Evolutionary conservation across 2,113 vertebrate species (phyloP).

Genomic region (Mohoua ochrocephala): DNA sequence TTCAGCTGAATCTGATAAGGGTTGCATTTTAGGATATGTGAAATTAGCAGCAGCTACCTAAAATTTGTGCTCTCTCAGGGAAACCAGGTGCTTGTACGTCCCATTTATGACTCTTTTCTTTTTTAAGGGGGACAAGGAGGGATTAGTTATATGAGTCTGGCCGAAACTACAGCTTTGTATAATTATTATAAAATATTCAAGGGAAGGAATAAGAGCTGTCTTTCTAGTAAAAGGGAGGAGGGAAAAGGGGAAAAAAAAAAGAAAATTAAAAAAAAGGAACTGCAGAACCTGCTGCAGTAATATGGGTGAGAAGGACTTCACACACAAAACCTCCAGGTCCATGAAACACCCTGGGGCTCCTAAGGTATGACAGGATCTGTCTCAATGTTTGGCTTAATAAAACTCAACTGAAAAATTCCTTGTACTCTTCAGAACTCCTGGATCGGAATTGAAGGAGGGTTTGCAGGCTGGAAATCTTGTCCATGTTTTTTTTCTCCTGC

Average conservation of each 20-base stretch:
- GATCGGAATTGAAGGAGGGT: background rate
- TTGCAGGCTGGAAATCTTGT: background rate
- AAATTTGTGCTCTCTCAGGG: background rate
- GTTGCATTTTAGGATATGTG: background rate
- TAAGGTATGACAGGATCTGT: background rate
- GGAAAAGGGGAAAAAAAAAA: rapidly evolving
- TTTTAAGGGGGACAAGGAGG: background rate
- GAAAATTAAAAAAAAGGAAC: rapidly evolving
- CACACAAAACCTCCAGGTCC: background rate
- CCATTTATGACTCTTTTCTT: background rate
- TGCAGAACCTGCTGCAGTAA: background rate
- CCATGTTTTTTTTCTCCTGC: background rate
- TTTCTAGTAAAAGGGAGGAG: background rate
- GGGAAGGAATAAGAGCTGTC: background rate
- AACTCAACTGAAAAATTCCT: background rate
- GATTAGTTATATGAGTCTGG: background rate
- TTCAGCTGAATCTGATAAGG: background rate
- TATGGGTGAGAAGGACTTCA: background rate
- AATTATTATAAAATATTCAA: background rate
- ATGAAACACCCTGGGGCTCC: background rate
- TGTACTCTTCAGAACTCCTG: background rate
- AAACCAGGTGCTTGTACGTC: background rate
- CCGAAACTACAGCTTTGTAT: background rate
- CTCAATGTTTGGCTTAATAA: background rate
- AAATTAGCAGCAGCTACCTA: background rate